phyloP scores from a whole-genome alignment of 2,113 vertebrate genomes.

The Gallinago media region DNA sequence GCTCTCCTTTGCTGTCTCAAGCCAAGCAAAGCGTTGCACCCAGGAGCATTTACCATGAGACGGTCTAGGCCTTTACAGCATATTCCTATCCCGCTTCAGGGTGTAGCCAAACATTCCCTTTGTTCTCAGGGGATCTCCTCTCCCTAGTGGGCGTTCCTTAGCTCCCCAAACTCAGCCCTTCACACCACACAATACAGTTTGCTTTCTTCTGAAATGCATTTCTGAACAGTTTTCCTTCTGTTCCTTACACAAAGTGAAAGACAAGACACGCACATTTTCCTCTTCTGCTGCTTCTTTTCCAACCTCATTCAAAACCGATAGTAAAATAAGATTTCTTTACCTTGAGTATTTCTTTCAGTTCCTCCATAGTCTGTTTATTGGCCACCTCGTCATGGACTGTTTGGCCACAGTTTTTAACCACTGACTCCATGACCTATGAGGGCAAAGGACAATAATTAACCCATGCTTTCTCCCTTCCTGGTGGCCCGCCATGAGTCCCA shows the following conservation, averaged over 20 bases:
- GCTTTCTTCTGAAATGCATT: not conserved
- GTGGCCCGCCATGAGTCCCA: fast-evolving
- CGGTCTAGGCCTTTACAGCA: fast-evolving
- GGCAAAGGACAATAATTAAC: not conserved
- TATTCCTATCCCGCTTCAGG: not conserved
- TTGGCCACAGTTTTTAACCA: slow-evolving; percentile 98
- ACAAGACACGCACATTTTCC: fast-evolving
- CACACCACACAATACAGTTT: fast-evolving
- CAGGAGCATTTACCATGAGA: not conserved
- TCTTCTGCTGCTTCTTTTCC: not conserved
- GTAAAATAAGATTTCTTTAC: slow-evolving; percentile 53
- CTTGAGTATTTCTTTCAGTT: slow-evolving; percentile 96
- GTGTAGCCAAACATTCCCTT: not conserved
- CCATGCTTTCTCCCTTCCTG: fast-evolving
- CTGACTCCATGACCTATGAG: slow-evolving; percentile 94
- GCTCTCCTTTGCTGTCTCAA: not conserved
- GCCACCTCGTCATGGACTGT: slow-evolving; percentile 97
- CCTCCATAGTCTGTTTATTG: slow-evolving; percentile 98
- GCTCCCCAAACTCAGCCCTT: not conserved
- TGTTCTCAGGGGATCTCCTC: not conserved
- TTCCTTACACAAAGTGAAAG: not conserved
- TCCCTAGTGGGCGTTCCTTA: not conserved
- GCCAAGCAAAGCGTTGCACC: not conserved
- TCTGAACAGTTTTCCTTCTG: not conserved
- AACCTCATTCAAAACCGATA: fast-evolving